Base-by-base conservation (phyloP, 2,797 vertebrate species). In the Centropyge bicolor region DNA sequence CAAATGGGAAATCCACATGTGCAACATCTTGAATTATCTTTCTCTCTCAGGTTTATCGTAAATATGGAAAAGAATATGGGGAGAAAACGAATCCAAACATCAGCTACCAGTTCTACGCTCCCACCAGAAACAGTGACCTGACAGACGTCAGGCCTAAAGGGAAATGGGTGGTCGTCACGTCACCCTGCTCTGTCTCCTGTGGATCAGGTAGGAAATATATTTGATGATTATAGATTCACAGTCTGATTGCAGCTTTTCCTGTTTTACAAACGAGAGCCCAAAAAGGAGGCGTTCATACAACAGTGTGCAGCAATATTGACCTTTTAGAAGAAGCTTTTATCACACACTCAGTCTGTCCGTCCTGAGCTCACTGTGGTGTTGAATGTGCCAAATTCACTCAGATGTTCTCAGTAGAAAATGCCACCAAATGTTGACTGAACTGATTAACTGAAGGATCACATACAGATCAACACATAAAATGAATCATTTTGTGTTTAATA, bases 161-260 rank as follows among this genome's bases (percentile, higher is more conserved):
- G 14, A 60, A 5, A 13, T 99, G 98, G 98, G 38, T 87, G 0
- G 76, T 93, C 6, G 62, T 92, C 60, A 80, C 79, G 9, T 91
- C 96, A 1, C 84, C 95, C 0, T 99, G 98, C 87, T 97, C 97
- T 0, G 97, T 95, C 85, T 97, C 96, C 81, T 99, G 98, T 90
- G 97, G 97, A 81, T 92, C 94, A 94, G 98, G 98, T 99, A 91
- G 90, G 91, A 35, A 11, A 19, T 48, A 4, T 2, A 63, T 54
- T 13, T 36, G 40, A 20, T 27, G 20, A 36, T 49, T 73, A 40
- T 36, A 17, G 13, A 63, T 55, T 57, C 67, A 69, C 46, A 65
- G 40, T 27, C 49, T 66, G 41, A 60, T 31, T 63, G n/a, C 24
- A 54, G 38, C 45, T 40, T 45, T 51, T 48, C 5, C 45, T 67